phyloP scores from a whole-genome alignment of 2,888 invertebrate genomes.

The Heteromurus nitidus region DNA sequence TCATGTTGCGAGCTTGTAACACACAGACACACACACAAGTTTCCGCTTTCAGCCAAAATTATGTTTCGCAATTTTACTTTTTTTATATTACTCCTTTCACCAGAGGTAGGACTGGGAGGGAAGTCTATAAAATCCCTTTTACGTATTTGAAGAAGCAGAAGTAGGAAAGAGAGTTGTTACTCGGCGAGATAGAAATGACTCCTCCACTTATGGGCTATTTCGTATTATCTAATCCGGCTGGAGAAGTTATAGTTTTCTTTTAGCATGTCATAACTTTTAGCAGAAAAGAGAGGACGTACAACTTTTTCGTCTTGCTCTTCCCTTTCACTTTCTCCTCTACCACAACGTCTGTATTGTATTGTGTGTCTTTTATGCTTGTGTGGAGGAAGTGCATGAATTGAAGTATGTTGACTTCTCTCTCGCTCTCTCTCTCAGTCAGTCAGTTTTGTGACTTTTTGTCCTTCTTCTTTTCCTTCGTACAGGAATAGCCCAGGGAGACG shows the following conservation, averaged over 20 bases:
- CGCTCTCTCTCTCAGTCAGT: not conserved
- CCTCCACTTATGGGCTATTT: not conserved
- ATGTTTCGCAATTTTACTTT: constrained; percentile 24
- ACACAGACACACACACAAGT: not conserved
- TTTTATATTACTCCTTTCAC: not conserved
- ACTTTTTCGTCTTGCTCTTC: not conserved
- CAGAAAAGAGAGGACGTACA: too few relatives aligned
- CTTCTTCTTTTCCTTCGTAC: constrained; percentile 54
- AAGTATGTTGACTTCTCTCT: not conserved
- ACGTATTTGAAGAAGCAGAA: too few relatives aligned
- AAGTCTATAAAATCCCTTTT: constrained; percentile 11
- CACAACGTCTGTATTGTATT: too few relatives aligned
- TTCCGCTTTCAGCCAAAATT: constrained; percentile 33
- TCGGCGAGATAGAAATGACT: not conserved
- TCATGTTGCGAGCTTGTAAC: not conserved
- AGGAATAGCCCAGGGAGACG: constrained; percentile 88
- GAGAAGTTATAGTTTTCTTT: not conserved
- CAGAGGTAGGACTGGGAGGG: not conserved
- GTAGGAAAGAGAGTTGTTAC: too few relatives aligned
- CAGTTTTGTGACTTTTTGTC: not conserved
- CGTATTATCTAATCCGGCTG: not conserved
- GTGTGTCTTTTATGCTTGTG: too few relatives aligned
- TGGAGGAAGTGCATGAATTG: not conserved
- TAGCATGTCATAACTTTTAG: not conserved
- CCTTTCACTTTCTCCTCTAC: not conserved